These are phyloP conservation scores for Siniperca chuatsi DNA, from an alignment of 2,113 vertebrate species.

Conservation along the genomic window DNA sequence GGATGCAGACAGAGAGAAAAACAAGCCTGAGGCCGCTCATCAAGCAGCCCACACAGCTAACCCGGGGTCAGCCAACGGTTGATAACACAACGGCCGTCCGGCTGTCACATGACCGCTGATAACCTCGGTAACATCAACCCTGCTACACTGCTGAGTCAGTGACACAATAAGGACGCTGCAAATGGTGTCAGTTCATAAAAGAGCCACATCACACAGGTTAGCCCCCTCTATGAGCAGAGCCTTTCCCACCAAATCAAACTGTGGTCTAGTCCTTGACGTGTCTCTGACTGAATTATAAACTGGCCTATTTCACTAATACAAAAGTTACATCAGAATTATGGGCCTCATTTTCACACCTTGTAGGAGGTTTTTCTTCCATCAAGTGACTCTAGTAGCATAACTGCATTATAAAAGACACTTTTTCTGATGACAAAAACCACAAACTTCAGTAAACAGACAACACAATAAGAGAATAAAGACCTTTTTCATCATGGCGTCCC, in stretches of 20 bases:
- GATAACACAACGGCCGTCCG: constrained; percentile 53
- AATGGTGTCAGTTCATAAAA: neutral
- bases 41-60: constrained; percentile 61
- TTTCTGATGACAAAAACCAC: neutral
- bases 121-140: constrained; percentile 45
- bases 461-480: neutral
- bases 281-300: neutral
- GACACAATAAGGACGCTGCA: constrained; percentile 24
- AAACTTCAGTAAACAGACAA: neutral
- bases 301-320: neutral
- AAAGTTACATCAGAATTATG: neutral
- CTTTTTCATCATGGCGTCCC: neutral
- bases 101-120: constrained; percentile 55
- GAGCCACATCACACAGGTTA: neutral
- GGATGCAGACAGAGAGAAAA: constrained; percentile 69
- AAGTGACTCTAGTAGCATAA: too few species aligned
- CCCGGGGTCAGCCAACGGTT: constrained; percentile 61
- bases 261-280: neutral
- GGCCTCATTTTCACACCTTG: constrained; percentile 1
- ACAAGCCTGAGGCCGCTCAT: constrained; percentile 66
- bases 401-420: too few species aligned
- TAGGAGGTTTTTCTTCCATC: neutral
- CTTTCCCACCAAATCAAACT: neutral
- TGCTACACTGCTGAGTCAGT: constrained; percentile 45
- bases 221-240: neutral